Conservation (phyloP, 2,888 invertebrate genomes). For the Drosophila hamatofila region DNA sequence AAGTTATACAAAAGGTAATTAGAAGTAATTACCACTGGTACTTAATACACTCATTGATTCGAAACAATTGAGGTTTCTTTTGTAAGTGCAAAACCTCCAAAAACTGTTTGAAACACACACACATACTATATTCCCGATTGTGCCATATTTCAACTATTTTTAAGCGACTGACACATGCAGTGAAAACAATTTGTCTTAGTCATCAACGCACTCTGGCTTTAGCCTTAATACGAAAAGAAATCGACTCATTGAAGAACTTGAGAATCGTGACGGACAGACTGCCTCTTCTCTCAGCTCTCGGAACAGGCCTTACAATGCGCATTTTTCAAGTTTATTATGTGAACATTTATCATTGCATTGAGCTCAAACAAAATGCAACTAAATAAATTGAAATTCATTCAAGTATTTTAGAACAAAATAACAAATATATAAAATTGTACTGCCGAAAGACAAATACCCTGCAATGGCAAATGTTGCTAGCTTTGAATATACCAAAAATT, state of each 20-base stretch:
- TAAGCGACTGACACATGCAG: conserved; percentile 57
- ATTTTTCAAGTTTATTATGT: conserved; percentile 76
- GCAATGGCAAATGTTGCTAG: background rate
- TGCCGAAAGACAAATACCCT: conserved; percentile 24
- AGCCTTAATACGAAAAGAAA: conserved; percentile 41
- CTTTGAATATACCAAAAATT: too few species aligned
- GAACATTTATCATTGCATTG: conserved; percentile 63
- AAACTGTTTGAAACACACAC: conserved; percentile 9
- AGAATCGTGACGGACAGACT: conserved; percentile 14
- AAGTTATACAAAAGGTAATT: background rate
- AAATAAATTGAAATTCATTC: conserved; percentile 62
- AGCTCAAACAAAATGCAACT: conserved; percentile 42
- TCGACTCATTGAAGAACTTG: conserved; percentile 32
- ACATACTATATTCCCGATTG: conserved; percentile 18
- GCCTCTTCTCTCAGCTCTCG: background rate
- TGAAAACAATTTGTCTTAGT: conserved; percentile 69
- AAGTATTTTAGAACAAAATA: conserved; percentile 41
- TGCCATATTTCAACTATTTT: conserved; percentile 70
- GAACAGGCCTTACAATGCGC: conserved; percentile 42
- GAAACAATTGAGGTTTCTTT: background rate
- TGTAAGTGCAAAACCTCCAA: conserved; percentile 16
- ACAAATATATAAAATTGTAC: background rate
- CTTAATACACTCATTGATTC: conserved; percentile 23
- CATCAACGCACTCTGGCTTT: conserved; percentile 46
- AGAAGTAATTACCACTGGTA: conserved; percentile 13